Evolutionary conservation across 2,888 invertebrate species (phyloP), one percentile per base, ranked within the genome.

Genomic region (Hecatera dysodea): DNA sequence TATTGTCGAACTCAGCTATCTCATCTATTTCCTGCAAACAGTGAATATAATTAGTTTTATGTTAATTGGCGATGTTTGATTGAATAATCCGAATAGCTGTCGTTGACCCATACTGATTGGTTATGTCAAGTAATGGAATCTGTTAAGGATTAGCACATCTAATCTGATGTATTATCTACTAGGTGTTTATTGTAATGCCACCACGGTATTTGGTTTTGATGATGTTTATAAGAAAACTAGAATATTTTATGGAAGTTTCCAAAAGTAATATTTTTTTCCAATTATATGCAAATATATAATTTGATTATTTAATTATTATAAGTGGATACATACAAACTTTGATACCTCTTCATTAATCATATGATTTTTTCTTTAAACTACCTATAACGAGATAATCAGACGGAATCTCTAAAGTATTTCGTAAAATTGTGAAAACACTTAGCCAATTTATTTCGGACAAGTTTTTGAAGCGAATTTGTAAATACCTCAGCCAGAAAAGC

Each of bases 31-130:
- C 67, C 64, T 67, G 81, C 52, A 67, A 79, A 76, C 71, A 76
- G 39, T 52, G 67, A 69, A 80, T 69, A 55, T 68, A 74, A 80
- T 78, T 82, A 80, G 82, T 72, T 67, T 68, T 70, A 73, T 81
- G 79, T 60, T 82, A 68, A 74, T 78, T 74, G 29, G 39, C 42
- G 52, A 62, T 78, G 70, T 73, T 80, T 74, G 79, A 82, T 78
- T 73, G 48, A 81, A 81, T 74, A 71, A 70, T 73, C 69, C 44
- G 56, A 15, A 48, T 56, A 22, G 46, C 56, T 61, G 12, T 11
- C 42, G 46, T 27, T 70, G 66, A 67, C 69, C 74, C 50, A 11
- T 11, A 22, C 50, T 74, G 78, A 69, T 78, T 78, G 42, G 66
- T 57, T 63, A 64, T 67, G 80, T 80, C 66, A 66, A 76, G 50